These are phyloP conservation scores for Drosophila truncata DNA, from an alignment of 1,140 invertebrate genomes.

Conservation along the genomic window DNA sequence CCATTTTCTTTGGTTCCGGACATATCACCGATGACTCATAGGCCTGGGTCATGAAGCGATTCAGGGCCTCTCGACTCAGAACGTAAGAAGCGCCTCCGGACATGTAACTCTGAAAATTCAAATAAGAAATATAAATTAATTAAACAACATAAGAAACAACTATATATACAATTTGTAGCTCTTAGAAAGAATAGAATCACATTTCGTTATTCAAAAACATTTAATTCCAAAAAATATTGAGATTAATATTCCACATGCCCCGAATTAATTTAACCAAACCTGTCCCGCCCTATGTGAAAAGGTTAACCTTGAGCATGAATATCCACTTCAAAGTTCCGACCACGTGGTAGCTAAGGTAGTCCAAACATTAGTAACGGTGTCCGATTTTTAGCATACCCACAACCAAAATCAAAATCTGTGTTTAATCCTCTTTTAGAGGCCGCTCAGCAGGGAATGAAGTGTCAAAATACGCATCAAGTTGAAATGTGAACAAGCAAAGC, in stretches of 20 bases:
- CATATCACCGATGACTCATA: constrained; percentile 90
- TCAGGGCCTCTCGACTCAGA: constrained; percentile 92
- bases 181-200: constrained; percentile 75
- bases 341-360: background rate
- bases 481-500: constrained; percentile 36
- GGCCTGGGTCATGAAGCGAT: constrained; percentile 90
- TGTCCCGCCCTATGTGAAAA: constrained; percentile 8
- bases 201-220: background rate
- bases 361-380: constrained; percentile 45
- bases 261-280: constrained; percentile 18
- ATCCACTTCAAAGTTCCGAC: constrained; percentile 35
- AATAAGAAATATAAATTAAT: background rate
- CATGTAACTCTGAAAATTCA: constrained; percentile 93
- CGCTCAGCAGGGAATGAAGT: constrained; percentile 38
- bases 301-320: constrained; percentile 22
- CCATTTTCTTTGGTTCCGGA: constrained; percentile 87
- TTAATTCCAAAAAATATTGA: constrained; percentile 3
- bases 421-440: constrained; percentile 54
- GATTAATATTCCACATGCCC: constrained; percentile 25
- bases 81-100: constrained; percentile 97
- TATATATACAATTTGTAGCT: background rate
- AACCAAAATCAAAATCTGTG: constrained; percentile 18
- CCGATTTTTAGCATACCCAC: constrained; percentile 39
- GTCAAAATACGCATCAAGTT: constrained; percentile 53
- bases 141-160: background rate